These are phyloP conservation scores for Trachops cirrhosus DNA, from an alignment of 2,797 vertebrate genomes.

Conservation along the genomic window DNA sequence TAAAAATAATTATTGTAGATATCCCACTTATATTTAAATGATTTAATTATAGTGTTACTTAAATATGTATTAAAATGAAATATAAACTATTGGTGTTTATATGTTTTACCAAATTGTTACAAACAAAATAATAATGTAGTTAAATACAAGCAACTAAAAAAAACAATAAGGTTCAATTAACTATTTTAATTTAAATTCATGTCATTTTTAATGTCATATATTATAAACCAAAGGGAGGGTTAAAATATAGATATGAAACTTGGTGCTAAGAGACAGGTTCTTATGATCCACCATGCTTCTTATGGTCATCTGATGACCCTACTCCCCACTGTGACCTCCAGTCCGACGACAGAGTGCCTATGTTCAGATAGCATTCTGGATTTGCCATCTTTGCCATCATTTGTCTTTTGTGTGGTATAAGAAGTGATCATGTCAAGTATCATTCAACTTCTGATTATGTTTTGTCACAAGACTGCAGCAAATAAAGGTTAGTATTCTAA, in stretches of 20 bases:
- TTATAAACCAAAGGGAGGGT: background rate
- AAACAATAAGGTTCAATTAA: background rate
- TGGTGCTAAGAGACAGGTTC: background rate
- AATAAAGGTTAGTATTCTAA: background rate
- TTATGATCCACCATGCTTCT: fast-evolving
- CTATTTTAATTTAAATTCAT: background rate
- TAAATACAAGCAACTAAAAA: background rate
- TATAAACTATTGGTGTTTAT: background rate
- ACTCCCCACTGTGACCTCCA: background rate
- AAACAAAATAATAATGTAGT: background rate
- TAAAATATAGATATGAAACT: background rate
- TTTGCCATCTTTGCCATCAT: background rate
- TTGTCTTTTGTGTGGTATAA: background rate
- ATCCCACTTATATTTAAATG: background rate
- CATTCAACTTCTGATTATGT: background rate
- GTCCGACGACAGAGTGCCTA: fast-evolving
- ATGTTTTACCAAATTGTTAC: background rate
- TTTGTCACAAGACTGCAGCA: background rate
- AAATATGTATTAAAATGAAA: background rate
- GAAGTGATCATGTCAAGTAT: background rate
- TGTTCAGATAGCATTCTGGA: fast-evolving
- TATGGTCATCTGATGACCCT: background rate
- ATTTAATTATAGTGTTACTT: background rate
- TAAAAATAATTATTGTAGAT: background rate
- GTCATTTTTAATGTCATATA: background rate